Conservation (phyloP, 2,888 invertebrate species). For the Drosophila niveifrons region DNA sequence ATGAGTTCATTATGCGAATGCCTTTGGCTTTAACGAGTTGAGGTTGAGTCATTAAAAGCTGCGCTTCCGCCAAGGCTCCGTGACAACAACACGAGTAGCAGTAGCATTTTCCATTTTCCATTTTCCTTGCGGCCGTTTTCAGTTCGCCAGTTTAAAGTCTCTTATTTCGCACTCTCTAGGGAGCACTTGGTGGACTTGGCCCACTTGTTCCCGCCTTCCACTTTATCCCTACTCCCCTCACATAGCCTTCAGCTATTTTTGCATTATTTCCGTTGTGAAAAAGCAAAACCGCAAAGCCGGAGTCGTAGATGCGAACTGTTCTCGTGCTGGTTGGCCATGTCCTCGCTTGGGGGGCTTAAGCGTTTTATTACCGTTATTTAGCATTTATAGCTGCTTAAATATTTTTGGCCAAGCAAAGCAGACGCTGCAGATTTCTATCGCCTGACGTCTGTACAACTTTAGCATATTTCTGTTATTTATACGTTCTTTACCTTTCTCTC, state of each 20-base stretch:
- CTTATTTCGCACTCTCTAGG: slow-evolving; percentile 12
- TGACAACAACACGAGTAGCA: slow-evolving; percentile 29
- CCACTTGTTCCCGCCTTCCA: not conserved
- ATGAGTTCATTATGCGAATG: slow-evolving; percentile 77
- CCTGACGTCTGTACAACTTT: slow-evolving; percentile 51
- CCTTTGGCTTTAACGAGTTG: slow-evolving; percentile 73
- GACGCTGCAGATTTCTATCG: slow-evolving; percentile 80
- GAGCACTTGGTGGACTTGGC: slow-evolving; percentile 1
- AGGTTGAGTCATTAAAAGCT: slow-evolving; percentile 75
- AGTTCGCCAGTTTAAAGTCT: slow-evolving; percentile 28
- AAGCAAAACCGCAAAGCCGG: slow-evolving; percentile 56
- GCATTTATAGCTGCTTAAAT: slow-evolving; percentile 83
- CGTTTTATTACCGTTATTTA: slow-evolving; percentile 83
- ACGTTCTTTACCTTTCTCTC: slow-evolving; percentile 30
- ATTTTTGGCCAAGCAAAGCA: slow-evolving; percentile 66
- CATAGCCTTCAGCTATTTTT: slow-evolving; percentile 81
- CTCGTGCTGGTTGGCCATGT: slow-evolving; percentile 50
- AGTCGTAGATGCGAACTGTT: slow-evolving; percentile 18
- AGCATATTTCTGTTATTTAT: slow-evolving; percentile 75
- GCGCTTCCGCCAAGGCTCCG: slow-evolving; percentile 47
- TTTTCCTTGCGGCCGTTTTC: slow-evolving; percentile 47
- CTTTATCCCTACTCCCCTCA: slow-evolving; percentile 24
- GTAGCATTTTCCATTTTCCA: slow-evolving; percentile 51
- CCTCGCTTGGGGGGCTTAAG: slow-evolving; percentile 76
- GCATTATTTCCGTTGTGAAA: slow-evolving; percentile 71